A percentile compares a stretch with the other conserved stretches of the same genome.
These are phyloP conservation scores for roundworm (Caenorhabditis elegans) DNA, from an alignment of 1,140 invertebrate species.

Conservation along the genomic window WBcel235 BX284603.4:5509501-5510000, in stretches of 20 bases:
- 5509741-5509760: not conserved
- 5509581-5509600: not conserved
- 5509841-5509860: too few species aligned
- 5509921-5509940: too few species aligned
- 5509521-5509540: not conserved
- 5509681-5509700: not conserved
- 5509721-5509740: not conserved
- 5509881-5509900: not conserved
- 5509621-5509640: not conserved
- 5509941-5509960: too few species aligned
- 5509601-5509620: not conserved
- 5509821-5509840: too few species aligned
- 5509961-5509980: too few species aligned
- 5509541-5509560: not conserved
- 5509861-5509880: too few species aligned
- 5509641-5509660: not conserved
- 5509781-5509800: too few species aligned
- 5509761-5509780: not conserved
- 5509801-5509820: too few species aligned
- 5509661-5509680: not conserved
- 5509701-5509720: not conserved
- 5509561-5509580: not conserved
- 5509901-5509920: too few species aligned
- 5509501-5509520: not conserved
- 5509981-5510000: too few species aligned